Base-by-base conservation (phyloP, 2,888 invertebrate genomes). In the Chesias legatella region DNA sequence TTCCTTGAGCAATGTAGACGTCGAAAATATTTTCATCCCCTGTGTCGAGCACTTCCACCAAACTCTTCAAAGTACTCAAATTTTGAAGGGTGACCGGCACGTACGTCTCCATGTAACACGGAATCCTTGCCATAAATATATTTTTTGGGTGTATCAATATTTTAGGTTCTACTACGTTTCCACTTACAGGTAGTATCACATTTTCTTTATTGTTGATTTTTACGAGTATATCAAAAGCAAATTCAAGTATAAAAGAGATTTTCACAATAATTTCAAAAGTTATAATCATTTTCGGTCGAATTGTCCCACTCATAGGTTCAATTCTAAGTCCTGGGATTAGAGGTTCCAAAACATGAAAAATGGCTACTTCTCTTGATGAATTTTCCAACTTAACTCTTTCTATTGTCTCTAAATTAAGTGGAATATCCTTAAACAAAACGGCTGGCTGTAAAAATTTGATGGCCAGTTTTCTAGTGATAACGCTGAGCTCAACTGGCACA, bases 371-470 rank as follows among this genome's bases (percentile, higher is more conserved):
- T 45, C 90, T 83, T 1, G 91, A 83, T 9, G 85, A 80, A 63
- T 91, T 91, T 55, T 79, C 82, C 22, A 91, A 57, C 56, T 81
- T 81, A 0, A 90, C 78, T 56, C 73, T 88, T 53, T 86, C 82
- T 17, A 62, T 45, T 0, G 69, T 66, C 61, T 79, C 75, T 33
- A 86, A 66, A 48, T 88, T 83, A 33, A 88, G 62, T 10, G 83
- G 68, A 39, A 88, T 72, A 36, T 86, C 84, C 68, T 81, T 85
- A 36, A 88, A 83, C 21, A 57, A 17, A 17, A 86, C 63, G 1
- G 63, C 50, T 29, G 60, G 58, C 54, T 82, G 75, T 46, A 83
- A 59, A 63, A 86, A 88, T 44, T 84, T 86, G 35, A 88, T 75
- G 20, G 77, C 69, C 10, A 84, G 59, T 56, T 88, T 88, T 43